Conservation (phyloP, 2,797 vertebrate genomes). For the Toxotes lorentzi region DNA sequence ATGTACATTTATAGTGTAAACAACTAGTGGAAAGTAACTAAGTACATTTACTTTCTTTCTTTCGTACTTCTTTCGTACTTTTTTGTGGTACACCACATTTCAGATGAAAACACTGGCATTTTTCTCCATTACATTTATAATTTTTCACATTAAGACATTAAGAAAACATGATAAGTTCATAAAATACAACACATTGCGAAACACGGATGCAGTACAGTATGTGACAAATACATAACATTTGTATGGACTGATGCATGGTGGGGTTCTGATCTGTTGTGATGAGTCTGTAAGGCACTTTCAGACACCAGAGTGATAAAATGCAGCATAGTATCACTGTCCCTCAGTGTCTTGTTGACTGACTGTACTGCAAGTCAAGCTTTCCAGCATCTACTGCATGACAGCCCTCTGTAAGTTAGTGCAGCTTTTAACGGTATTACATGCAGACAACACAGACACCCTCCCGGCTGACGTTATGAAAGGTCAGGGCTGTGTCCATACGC, state of each 20-base stretch:
- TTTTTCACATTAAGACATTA: no score
- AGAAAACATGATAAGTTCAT: neutral
- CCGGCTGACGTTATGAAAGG: neutral
- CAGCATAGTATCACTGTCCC: no score
- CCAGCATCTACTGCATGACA: neutral
- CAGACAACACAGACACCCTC: neutral
- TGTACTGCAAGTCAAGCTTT: neutral
- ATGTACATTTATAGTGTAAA: neutral
- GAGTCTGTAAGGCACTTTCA: neutral
- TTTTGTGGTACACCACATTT: no score
- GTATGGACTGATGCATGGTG: neutral
- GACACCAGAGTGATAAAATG: no score
- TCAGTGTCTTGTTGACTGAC: no score
- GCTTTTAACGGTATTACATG: neutral
- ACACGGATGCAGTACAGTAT: neutral
- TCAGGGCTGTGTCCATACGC: slow-evolving; percentile 21
- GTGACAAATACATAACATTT: neutral
- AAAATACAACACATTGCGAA: neutral
- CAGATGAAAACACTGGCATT: no score
- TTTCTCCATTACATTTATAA: neutral
- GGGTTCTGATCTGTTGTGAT: neutral
- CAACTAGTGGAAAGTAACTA: no score
- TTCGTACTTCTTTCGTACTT: no score
- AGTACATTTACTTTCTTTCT: no score
- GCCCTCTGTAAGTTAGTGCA: neutral